Percentiles rank a stretch among this genome's conserved stretches.
Evolutionary conservation across 2,888 invertebrate species (phyloP).

Genomic region (Hyposoter didymator): DNA sequence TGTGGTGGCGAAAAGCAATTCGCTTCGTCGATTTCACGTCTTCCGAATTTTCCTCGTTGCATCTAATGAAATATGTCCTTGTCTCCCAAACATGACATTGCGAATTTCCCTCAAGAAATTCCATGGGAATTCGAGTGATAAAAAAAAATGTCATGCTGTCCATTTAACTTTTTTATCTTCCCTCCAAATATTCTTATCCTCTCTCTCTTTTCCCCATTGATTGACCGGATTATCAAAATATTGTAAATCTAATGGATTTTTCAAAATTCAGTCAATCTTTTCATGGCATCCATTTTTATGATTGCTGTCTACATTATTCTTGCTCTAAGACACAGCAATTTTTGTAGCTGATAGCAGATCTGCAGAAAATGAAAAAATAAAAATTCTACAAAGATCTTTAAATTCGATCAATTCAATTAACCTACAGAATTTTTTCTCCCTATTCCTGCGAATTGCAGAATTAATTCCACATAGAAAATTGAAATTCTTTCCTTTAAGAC

Average conservation of each 20-base stretch:
- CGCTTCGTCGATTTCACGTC: neutral
- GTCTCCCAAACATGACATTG: neutral
- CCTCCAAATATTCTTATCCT: constrained; percentile 4
- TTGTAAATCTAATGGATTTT: neutral
- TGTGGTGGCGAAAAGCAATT: constrained; percentile 1
- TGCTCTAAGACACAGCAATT: neutral
- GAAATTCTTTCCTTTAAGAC: no score
- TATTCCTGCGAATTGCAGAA: no score
- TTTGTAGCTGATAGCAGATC: neutral
- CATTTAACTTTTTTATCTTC: neutral
- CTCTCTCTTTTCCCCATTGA: neutral
- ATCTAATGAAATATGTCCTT: constrained; percentile 8
- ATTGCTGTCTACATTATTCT: neutral
- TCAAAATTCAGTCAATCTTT: neutral
- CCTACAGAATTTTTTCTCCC: no score
- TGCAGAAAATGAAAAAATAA: no score
- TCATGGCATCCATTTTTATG: neutral
- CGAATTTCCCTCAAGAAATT: neutral
- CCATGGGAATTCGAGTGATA: neutral
- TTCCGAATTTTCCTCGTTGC: neutral
- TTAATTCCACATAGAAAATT: no score
- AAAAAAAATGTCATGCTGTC: neutral
- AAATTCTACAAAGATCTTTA: no score
- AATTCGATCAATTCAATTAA: no score
- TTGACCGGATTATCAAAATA: neutral